phyloP scores from a whole-genome alignment of 2,888 invertebrate species.

The Melieria omissa region DNA sequence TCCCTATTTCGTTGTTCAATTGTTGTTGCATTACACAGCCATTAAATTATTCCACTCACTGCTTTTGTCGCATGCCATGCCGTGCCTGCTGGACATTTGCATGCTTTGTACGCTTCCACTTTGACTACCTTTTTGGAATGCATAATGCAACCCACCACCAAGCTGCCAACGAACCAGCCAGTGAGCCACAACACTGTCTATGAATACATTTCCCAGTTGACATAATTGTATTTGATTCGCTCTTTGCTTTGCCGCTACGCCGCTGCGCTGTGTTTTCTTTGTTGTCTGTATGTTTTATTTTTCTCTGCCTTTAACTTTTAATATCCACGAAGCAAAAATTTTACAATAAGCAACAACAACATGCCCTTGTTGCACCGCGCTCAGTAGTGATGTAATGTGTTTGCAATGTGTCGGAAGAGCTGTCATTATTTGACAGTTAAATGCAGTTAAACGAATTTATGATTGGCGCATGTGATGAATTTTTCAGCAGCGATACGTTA shows the following conservation, averaged over 20 bases:
- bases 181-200: background rate
- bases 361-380: no score
- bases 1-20: no score
- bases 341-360: no score
- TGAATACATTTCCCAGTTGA: conserved; percentile 10
- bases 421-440: no score
- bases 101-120: background rate
- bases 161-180: background rate
- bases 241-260: background rate
- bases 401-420: no score
- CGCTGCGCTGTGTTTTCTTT: background rate
- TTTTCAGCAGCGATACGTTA: no score
- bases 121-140: conserved; percentile 13
- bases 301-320: background rate
- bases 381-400: no score
- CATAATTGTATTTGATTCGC: conserved; percentile 17
- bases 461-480: no score
- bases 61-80: background rate
- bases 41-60: no score
- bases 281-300: background rate
- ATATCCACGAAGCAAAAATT: background rate
- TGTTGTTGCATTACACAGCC: no score
- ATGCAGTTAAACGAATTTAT: no score
- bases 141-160: conserved; percentile 7
- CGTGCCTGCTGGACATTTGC: background rate